A percentile compares a stretch with the other conserved stretches of the same genome.
These are phyloP conservation scores for Sakesphorus luctuosus DNA, from an alignment of 2,113 vertebrate species.

Conservation along the genomic window DNA sequence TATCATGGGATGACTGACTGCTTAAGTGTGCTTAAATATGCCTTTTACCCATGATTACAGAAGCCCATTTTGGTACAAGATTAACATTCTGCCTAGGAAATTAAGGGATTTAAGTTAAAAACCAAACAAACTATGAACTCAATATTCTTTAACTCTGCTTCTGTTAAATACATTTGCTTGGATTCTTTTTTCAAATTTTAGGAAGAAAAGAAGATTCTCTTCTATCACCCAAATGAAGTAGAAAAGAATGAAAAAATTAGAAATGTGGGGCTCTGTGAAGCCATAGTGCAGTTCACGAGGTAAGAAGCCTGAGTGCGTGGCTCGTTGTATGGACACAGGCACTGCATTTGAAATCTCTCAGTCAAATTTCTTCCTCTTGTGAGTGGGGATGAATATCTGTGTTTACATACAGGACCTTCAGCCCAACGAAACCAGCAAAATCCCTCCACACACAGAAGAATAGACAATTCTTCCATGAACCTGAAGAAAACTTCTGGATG, in stretches of 20 bases:
- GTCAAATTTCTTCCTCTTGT: not conserved
- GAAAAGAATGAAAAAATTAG: slow-evolving; percentile 99
- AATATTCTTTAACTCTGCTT: not conserved
- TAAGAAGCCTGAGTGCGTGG: slow-evolving; percentile 37
- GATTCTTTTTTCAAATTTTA: slow-evolving; percentile 58
- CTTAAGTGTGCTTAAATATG: not conserved
- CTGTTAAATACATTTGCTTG: not conserved
- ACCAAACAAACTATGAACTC: not conserved
- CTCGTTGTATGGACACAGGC: not conserved
- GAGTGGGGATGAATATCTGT: not conserved
- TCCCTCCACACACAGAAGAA: slow-evolving; percentile 98
- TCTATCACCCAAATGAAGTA: slow-evolving; percentile 95
- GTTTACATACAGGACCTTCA: slow-evolving; percentile 86
- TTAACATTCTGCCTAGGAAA: not conserved
- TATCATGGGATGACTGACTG: not conserved
- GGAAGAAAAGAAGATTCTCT: slow-evolving; percentile 99
- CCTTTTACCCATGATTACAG: not conserved
- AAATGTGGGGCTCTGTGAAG: slow-evolving; percentile 97
- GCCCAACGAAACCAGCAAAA: slow-evolving; percentile 95
- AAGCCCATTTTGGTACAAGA: not conserved
- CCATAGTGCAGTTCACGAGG: slow-evolving; percentile 98
- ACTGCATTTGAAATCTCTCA: not conserved
- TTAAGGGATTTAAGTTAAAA: not conserved
- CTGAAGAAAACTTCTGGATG: slow-evolving; percentile 97
- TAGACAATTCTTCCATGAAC: slow-evolving; percentile 95